These are phyloP conservation scores for Cryptotis parvus DNA, from an alignment of 2,113 vertebrate species.

Conservation along the genomic window DNA sequence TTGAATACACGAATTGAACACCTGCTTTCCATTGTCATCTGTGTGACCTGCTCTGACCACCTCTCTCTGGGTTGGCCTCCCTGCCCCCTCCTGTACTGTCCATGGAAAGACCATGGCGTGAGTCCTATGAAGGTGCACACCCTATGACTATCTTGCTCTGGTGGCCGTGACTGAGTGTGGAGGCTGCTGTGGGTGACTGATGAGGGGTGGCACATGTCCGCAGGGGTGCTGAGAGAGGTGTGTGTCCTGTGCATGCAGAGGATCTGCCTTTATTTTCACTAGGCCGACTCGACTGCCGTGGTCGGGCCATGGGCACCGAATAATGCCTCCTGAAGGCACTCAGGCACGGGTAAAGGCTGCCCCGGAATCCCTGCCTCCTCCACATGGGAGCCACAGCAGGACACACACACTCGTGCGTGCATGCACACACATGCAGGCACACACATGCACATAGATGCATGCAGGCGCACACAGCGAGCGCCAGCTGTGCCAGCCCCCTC, in stretches of 20 bases:
- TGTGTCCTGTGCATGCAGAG: too few relatives aligned
- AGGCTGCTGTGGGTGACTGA: neutral
- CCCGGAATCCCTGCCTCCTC: neutral
- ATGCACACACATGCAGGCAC: neutral
- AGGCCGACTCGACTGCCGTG: too few relatives aligned
- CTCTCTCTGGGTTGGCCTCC: neutral
- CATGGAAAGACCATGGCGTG: neutral
- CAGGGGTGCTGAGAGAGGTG: too few relatives aligned
- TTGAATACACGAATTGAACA: neutral
- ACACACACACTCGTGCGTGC: neutral
- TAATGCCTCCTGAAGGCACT: neutral
- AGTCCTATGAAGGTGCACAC: neutral
- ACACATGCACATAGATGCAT: neutral
- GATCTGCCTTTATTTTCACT: too few relatives aligned
- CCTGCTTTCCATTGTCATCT: neutral
- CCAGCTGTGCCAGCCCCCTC: constrained; percentile 23
- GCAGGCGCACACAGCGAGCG: too few relatives aligned
- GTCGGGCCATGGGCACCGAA: too few relatives aligned
- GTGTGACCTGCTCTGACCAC: neutral
- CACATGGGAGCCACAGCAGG: neutral
- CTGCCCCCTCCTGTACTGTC: neutral
- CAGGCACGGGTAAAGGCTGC: neutral
- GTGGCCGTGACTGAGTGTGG: neutral
- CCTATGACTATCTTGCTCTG: neutral
- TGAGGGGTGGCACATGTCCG: too few relatives aligned